Conservation (phyloP, 2,113 vertebrate genomes). For the Nerophis ophidion region DNA sequence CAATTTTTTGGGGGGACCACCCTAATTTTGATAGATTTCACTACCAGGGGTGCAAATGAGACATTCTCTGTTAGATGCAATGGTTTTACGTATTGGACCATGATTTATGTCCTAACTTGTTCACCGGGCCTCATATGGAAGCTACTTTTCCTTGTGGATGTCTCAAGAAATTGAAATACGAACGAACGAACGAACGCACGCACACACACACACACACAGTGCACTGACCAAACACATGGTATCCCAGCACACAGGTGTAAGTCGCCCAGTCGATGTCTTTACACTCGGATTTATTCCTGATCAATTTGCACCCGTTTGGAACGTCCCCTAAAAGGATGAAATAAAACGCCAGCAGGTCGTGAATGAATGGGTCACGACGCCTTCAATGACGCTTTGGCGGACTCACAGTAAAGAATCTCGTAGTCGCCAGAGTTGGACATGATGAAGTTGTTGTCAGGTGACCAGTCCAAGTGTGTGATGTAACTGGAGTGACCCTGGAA, state of each 20-base stretch:
- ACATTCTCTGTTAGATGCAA: too few relatives aligned
- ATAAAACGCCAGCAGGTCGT: neutral
- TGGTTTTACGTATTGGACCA: too few relatives aligned
- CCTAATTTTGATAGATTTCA: too few relatives aligned
- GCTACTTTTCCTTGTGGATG: too few relatives aligned
- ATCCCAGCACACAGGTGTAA: conserved; percentile 94
- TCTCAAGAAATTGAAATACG: too few relatives aligned
- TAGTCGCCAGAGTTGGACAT: conserved; percentile 99
- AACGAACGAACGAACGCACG: neutral
- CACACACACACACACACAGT: neutral
- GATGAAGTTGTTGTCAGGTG: conserved; percentile 94
- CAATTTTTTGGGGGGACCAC: too few relatives aligned
- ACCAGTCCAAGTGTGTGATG: conserved; percentile 99
- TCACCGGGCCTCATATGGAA: too few relatives aligned
- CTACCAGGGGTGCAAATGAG: too few relatives aligned
- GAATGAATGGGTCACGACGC: too few relatives aligned
- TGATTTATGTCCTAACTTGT: too few relatives aligned
- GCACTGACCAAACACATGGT: conserved; percentile 92
- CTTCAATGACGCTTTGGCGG: neutral
- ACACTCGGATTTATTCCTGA: conserved; percentile 93
- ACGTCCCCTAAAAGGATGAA: conserved; percentile 80
- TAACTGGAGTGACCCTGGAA: conserved; percentile 98
- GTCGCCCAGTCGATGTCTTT: conserved; percentile 96
- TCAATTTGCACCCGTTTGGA: conserved; percentile 88
- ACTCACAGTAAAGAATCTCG: conserved; percentile 99